Conservation (phyloP, 2,888 invertebrate species). For the Drosophila niveifrons region DNA sequence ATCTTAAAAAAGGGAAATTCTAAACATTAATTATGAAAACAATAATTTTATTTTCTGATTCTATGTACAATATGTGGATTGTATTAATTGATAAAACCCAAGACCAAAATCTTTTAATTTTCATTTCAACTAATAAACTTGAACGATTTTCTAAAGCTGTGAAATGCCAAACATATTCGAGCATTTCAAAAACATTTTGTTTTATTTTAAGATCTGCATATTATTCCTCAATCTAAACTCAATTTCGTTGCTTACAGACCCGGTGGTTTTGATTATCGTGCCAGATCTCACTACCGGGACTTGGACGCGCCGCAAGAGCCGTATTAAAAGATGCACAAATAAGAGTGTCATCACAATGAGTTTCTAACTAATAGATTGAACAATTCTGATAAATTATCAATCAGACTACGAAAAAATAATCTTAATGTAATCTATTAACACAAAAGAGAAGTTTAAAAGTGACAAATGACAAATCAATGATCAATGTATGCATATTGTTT, state of each 20-base stretch:
- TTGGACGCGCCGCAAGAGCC: conserved; percentile 96
- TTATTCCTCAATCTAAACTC: conserved; percentile 65
- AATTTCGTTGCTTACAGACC: conserved; percentile 88
- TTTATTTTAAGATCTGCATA: conserved; percentile 54
- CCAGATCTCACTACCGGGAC: conserved; percentile 95
- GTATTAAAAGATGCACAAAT: conserved; percentile 58
- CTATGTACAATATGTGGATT: conserved; percentile 54
- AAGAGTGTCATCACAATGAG: conserved; percentile 32
- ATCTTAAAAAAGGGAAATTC: conserved; percentile 41
- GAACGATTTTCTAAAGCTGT: conserved; percentile 1
- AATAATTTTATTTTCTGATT: conserved; percentile 4
- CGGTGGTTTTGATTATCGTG: conserved; percentile 92
- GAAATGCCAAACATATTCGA: conserved; percentile 10
- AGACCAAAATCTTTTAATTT: conserved; percentile 17
- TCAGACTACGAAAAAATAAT: conserved; percentile 16
- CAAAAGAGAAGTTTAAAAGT: conserved; percentile 4
- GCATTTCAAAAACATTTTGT: conserved; percentile 56
- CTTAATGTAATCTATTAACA: conserved; percentile 27
- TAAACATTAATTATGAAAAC: conserved; percentile 26
- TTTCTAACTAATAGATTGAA: conserved; percentile 36
- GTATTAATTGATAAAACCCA: conserved; percentile 54
- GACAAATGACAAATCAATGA: conserved; percentile 15
- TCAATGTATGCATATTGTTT: conserved; percentile 31
- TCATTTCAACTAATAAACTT: conserved; percentile 18
- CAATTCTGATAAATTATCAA: conserved; percentile 11